These are phyloP conservation scores for Polydrusus tereticollis DNA, from an alignment of 2,888 invertebrate species.

Conservation along the genomic window DNA sequence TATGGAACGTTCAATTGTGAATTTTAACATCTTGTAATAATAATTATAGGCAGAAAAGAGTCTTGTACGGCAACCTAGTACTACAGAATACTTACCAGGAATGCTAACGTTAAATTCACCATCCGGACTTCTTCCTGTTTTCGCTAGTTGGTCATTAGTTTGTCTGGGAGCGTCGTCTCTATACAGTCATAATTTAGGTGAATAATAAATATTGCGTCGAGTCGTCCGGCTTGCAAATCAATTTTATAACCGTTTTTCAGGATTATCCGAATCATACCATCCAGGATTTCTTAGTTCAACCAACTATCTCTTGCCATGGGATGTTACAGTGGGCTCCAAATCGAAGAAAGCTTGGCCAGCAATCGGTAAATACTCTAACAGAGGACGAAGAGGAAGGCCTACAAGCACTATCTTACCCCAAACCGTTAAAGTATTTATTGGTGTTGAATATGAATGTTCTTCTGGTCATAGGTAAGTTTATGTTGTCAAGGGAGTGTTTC, in stretches of 20 bases:
- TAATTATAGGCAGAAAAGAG: constrained; percentile 52
- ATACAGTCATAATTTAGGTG: constrained; percentile 84
- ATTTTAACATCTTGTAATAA: too few species aligned
- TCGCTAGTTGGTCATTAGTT: constrained; percentile 91
- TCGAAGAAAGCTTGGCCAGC: constrained; percentile 59
- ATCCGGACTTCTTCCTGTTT: constrained; percentile 83
- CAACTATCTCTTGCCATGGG: constrained; percentile 95
- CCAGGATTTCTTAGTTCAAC: constrained; percentile 92
- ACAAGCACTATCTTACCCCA: constrained; percentile 67
- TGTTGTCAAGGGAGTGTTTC: neutral
- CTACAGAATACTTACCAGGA: constrained; percentile 91
- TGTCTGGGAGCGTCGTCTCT: constrained; percentile 91
- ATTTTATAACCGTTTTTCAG: constrained; percentile 66
- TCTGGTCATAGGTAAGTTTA: constrained; percentile 80
- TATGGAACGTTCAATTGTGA: too few species aligned
- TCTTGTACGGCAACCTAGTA: constrained; percentile 79
- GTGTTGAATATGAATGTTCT: constrained; percentile 97
- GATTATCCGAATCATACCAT: constrained; percentile 86
- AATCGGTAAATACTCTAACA: constrained; percentile 61
- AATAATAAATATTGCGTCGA: too few species aligned
- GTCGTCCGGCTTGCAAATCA: too few species aligned
- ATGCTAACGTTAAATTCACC: constrained; percentile 89
- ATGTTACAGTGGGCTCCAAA: constrained; percentile 77
- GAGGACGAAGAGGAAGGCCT: constrained; percentile 62
- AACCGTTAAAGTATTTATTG: constrained; percentile 92